These are phyloP conservation scores for Upupa epops DNA, from an alignment of 2,113 vertebrate species.

Conservation along the genomic window DNA sequence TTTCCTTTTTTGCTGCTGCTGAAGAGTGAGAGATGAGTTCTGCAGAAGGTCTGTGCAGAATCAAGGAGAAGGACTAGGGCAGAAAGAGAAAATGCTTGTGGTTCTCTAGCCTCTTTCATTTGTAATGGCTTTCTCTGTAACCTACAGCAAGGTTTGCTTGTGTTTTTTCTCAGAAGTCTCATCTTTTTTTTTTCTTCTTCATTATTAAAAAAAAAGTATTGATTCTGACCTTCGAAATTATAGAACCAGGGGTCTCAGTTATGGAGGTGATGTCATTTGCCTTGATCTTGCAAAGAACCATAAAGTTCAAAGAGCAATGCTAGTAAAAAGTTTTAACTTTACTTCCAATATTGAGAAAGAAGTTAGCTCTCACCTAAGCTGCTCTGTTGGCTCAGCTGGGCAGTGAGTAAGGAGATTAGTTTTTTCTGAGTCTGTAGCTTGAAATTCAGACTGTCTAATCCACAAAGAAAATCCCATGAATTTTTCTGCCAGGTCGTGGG, in stretches of 20 bases:
- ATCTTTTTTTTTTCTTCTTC: background rate
- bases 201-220: background rate
- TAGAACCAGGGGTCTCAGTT: constrained; percentile 31
- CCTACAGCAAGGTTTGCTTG: background rate
- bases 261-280: constrained; percentile 53
- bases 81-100: constrained; percentile 27
- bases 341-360: constrained; percentile 35
- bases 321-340: constrained; percentile 56
- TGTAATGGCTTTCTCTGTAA: constrained; percentile 16
- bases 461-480: constrained; percentile 14
- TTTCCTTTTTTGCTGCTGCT: constrained; percentile 32
- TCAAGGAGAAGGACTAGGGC: background rate
- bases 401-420: constrained; percentile 30
- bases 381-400: background rate
- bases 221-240: constrained; percentile 50
- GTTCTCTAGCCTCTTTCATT: constrained; percentile 9
- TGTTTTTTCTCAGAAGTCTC: constrained; percentile 35
- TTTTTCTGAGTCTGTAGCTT: constrained; percentile 16
- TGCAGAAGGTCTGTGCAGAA: background rate
- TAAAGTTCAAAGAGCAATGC: constrained; percentile 56
- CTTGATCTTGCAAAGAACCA: constrained; percentile 40
- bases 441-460: constrained; percentile 15
- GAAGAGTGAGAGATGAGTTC: background rate
- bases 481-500: background rate
- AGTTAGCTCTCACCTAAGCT: background rate